Evolutionary conservation across 2,888 invertebrate species (phyloP).

Genomic region (Antheraea yamamai): DNA sequence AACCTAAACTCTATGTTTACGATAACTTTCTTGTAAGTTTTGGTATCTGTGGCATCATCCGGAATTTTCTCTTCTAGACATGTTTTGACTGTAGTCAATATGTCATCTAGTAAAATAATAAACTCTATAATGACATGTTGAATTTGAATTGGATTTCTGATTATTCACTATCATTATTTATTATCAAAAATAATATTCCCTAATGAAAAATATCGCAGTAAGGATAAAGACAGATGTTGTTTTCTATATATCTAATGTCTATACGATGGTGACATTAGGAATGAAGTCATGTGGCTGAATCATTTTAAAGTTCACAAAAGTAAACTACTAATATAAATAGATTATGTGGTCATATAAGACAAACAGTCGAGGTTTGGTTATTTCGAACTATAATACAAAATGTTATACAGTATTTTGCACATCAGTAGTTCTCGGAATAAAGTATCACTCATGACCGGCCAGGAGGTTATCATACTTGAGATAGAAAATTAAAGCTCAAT

Average conservation of each 20-base stretch:
- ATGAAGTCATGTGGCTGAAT: slow-evolving; percentile 55
- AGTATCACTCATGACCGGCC: slow-evolving; percentile 61
- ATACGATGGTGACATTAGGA: slow-evolving; percentile 21
- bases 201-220: not conserved
- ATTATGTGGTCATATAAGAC: slow-evolving; percentile 43
- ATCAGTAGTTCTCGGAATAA: slow-evolving; percentile 66
- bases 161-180: no score
- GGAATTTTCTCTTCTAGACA: no score
- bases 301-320: slow-evolving; percentile 41
- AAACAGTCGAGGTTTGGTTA: slow-evolving; percentile 43
- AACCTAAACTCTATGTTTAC: not conserved
- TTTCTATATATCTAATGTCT: not conserved
- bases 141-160: not conserved
- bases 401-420: slow-evolving; percentile 53
- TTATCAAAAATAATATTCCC: no score
- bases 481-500: slow-evolving; percentile 69
- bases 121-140: not conserved
- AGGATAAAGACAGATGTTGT: not conserved
- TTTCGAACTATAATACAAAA: slow-evolving; percentile 31
- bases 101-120: no score
- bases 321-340: slow-evolving; percentile 48
- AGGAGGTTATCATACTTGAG: slow-evolving; percentile 64
- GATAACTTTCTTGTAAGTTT: not conserved
- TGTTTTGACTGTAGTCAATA: no score
- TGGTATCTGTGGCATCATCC: not conserved